These are phyloP conservation scores for Platichthys stellatus DNA, from an alignment of 2,113 vertebrate species.

Conservation along the genomic window DNA sequence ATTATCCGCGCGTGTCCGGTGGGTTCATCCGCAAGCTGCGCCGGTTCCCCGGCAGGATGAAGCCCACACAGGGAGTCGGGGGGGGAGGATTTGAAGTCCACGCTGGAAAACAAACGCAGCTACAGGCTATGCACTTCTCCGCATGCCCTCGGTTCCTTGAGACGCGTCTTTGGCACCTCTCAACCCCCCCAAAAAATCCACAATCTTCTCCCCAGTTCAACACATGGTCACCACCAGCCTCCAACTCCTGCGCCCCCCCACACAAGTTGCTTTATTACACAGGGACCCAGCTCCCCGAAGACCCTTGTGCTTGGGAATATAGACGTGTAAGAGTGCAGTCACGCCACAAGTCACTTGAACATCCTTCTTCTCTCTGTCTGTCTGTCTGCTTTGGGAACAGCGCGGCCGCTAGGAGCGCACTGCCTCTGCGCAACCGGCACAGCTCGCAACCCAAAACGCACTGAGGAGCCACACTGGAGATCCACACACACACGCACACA, in stretches of 20 bases:
- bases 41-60: constrained; percentile 2
- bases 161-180: constrained; percentile 66
- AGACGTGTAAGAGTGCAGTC: constrained; percentile 59
- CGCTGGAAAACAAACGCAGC: not conserved
- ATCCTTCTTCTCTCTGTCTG: constrained; percentile 54
- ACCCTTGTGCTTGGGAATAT: constrained; percentile 55
- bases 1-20: constrained; percentile 36
- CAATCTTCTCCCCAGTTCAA: constrained; percentile 47
- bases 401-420: constrained; percentile 77
- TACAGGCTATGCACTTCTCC: constrained; percentile 22
- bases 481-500: constrained; percentile 31
- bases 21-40: constrained; percentile 52
- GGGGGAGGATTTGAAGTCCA: constrained; percentile 28
- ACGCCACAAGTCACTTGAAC: constrained; percentile 68
- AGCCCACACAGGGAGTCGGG: constrained; percentile 10
- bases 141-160: constrained; percentile 56
- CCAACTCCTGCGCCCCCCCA: constrained; percentile 42
- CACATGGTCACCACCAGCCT: constrained; percentile 35
- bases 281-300: constrained; percentile 40
- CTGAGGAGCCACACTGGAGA: not conserved
- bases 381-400: constrained; percentile 44
- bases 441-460: constrained; percentile 29
- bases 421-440: constrained; percentile 74
- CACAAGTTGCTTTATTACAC: constrained; percentile 55
- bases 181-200: constrained; percentile 32